Percentiles rank a stretch among this genome's conserved stretches.
Evolutionary conservation across 1,140 invertebrate genomes (phyloP).

Genomic region (Cataglyphis hispanica): DNA sequence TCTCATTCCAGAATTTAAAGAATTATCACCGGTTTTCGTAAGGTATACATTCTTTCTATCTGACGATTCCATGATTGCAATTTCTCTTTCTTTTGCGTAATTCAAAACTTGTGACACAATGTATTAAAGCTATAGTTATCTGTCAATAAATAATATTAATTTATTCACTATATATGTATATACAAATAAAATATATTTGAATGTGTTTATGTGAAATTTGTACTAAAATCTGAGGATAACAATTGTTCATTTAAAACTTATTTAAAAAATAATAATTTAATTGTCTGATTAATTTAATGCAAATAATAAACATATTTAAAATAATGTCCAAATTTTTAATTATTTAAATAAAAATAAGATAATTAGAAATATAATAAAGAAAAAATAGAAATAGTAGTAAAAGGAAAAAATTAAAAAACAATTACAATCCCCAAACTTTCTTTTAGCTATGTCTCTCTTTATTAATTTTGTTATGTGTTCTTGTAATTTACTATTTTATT

Average conservation of each 20-base stretch:
- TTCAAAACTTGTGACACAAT: neutral
- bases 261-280: no score
- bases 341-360: neutral
- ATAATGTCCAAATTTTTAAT: neutral
- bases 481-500: neutral
- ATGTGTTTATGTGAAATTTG: neutral
- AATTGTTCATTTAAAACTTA: neutral
- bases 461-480: neutral
- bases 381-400: no score
- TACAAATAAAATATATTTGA: neutral
- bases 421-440: neutral
- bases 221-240: neutral
- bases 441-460: neutral
- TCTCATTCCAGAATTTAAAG: conserved; percentile 71
- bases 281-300: no score
- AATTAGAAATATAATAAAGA: no score
- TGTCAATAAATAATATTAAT: neutral
- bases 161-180: conserved; percentile 3
- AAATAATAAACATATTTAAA: neutral
- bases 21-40: conserved; percentile 70
- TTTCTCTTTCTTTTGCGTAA: neutral
- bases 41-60: conserved; percentile 75
- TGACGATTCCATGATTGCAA: conserved; percentile 67
- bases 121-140: conserved; percentile 37
- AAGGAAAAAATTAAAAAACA: neutral